A percentile compares a stretch with the other conserved stretches of the same genome.
These are phyloP conservation scores for Aphis gossypii DNA, from an alignment of 1,140 invertebrate species.

Conservation along the genomic window DNA sequence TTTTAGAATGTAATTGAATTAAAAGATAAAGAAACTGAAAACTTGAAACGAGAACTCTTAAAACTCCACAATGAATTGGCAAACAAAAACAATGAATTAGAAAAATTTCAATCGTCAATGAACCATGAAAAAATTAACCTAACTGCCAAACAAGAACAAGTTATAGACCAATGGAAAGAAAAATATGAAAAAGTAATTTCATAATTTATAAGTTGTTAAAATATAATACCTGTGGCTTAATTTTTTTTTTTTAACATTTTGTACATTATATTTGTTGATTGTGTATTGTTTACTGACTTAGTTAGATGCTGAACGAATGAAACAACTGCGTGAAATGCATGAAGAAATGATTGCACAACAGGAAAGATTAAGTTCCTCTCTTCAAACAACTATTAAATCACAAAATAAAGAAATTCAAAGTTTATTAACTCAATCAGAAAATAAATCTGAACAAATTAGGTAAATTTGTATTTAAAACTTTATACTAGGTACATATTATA, in stretches of 20 bases:
- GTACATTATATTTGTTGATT: not conserved
- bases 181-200: constrained; percentile 57
- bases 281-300: not conserved
- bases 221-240: not conserved
- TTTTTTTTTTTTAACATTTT: not conserved
- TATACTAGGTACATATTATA: no score
- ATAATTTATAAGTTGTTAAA: not conserved
- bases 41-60: constrained; percentile 39
- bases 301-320: constrained; percentile 53
- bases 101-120: constrained; percentile 37
- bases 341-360: constrained; percentile 54
- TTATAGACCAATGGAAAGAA: constrained; percentile 40
- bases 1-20: constrained; percentile 39
- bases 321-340: constrained; percentile 50
- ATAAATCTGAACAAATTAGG: constrained; percentile 52
- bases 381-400: constrained; percentile 47
- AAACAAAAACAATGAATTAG: constrained; percentile 24
- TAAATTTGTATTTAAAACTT: not conserved
- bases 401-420: constrained; percentile 56
- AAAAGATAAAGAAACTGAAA: constrained; percentile 48
- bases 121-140: constrained; percentile 44
- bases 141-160: constrained; percentile 39
- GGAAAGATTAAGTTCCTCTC: constrained; percentile 35
- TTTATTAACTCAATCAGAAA: constrained; percentile 48
- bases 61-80: constrained; percentile 33